Percentiles rank a stretch among this genome's conserved stretches.
Evolutionary conservation across 2,888 invertebrate species (phyloP).

Genomic region (Drosophila limbata): DNA sequence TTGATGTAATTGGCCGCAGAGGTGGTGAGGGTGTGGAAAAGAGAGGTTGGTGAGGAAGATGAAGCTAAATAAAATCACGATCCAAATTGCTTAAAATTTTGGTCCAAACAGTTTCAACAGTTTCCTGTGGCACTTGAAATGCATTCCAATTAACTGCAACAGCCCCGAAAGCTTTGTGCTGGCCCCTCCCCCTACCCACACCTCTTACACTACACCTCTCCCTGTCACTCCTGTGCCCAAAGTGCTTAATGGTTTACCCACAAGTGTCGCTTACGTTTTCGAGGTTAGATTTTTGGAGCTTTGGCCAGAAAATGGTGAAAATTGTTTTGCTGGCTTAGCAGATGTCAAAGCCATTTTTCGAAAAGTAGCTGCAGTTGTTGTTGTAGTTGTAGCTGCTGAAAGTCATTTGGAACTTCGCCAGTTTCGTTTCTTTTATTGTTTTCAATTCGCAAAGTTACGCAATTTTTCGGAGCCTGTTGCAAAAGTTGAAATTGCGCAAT

Average conservation of each 20-base stretch:
- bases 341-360: slow-evolving; percentile 67
- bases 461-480: slow-evolving; percentile 42
- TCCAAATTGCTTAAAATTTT: slow-evolving; percentile 50
- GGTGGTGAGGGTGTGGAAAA: not conserved
- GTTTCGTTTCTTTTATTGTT: slow-evolving; percentile 20
- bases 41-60: not conserved
- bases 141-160: slow-evolving; percentile 75
- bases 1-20: slow-evolving; percentile 51
- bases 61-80: slow-evolving; percentile 35
- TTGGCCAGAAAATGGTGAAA: slow-evolving; percentile 49
- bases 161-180: slow-evolving; percentile 9
- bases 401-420: slow-evolving; percentile 64
- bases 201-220: not conserved
- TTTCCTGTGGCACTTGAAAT: slow-evolving; percentile 55
- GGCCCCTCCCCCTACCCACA: not conserved
- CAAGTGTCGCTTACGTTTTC: slow-evolving; percentile 69
- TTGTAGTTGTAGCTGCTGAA: slow-evolving; percentile 26
- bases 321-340: slow-evolving; percentile 69
- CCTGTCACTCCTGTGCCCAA: not conserved
- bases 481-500: slow-evolving; percentile 67
- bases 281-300: slow-evolving; percentile 37
- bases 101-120: slow-evolving; percentile 48
- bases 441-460: slow-evolving; percentile 56
- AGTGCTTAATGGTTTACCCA: slow-evolving; percentile 61
- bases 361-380: slow-evolving; percentile 3